Evolutionary conservation across 2,797 vertebrate genomes (phyloP).

Genomic region (Chaenodraco wilsoni): DNA sequence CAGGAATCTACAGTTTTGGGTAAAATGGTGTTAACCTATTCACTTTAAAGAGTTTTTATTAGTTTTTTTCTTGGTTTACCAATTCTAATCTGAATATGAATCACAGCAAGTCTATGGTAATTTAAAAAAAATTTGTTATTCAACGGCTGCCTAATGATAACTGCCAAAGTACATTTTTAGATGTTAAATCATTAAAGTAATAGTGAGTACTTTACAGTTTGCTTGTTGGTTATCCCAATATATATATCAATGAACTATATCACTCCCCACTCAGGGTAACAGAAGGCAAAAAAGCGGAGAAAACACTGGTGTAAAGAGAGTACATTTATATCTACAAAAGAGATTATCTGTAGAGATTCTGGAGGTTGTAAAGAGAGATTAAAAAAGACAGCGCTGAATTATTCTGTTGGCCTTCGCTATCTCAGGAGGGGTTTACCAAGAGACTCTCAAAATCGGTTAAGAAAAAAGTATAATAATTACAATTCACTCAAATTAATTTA

Average conservation of each 20-base stretch:
- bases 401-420: constrained; percentile 8
- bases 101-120: not conserved
- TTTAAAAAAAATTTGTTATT: not conserved
- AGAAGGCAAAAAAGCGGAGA: not conserved
- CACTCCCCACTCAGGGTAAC: constrained; percentile 6
- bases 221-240: not conserved
- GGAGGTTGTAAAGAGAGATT: constrained; percentile 18
- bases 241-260: not conserved
- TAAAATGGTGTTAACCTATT: not conserved
- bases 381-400: constrained; percentile 3
- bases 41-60: not conserved
- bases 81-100: not conserved
- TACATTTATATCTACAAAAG: constrained; percentile 26
- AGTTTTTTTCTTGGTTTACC: not conserved
- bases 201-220: not conserved
- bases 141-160: not conserved
- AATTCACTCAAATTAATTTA: not conserved
- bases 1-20: not conserved
- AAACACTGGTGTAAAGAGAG: constrained; percentile 6
- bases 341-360: constrained; percentile 7
- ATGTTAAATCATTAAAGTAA: not conserved
- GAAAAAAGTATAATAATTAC: constrained; percentile 9
- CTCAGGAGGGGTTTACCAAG: not conserved
- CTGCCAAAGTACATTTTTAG: not conserved
- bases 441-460: not conserved